A percentile compares a stretch with the other conserved stretches of the same genome.
These are phyloP conservation scores for Hesperia comma DNA, from an alignment of 2,888 invertebrate species.

Conservation along the genomic window DNA sequence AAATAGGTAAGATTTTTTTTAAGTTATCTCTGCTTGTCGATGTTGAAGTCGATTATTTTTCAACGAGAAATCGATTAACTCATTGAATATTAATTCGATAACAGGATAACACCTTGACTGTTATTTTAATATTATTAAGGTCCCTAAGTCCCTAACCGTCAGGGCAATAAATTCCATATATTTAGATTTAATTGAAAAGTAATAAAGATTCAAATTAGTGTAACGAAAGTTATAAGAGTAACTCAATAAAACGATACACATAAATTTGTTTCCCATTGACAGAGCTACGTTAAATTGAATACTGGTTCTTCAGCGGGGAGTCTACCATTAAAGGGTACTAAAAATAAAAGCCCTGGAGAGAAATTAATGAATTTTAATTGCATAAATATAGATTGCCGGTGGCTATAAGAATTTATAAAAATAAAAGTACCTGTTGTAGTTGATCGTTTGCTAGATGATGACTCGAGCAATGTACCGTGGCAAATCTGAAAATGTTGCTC, in stretches of 20 bases:
- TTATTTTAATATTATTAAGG: conserved; percentile 6
- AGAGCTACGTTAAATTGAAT: conserved; percentile 35
- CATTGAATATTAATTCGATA: not conserved
- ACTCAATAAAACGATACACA: conserved; percentile 32
- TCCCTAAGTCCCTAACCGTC: not conserved
- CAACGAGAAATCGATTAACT: too few relatives aligned
- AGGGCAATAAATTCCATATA: conserved; percentile 17
- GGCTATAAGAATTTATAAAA: conserved; percentile 24
- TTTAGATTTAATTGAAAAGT: conserved; percentile 32
- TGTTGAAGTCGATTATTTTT: too few relatives aligned
- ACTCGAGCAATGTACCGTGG: conserved; percentile 32
- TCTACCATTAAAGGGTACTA: conserved; percentile 53
- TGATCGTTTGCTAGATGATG: conserved; percentile 30
- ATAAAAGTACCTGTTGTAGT: conserved; percentile 35
- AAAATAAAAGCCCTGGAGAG: conserved; percentile 61
- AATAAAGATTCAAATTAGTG: conserved; percentile 31
- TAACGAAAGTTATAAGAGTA: conserved; percentile 30
- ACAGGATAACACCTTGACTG: not conserved
- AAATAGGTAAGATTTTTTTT: too few relatives aligned
- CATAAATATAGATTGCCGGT: conserved; percentile 43
- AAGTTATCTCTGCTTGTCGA: too few relatives aligned
- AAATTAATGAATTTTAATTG: conserved; percentile 74
- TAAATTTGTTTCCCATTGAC: conserved; percentile 34
- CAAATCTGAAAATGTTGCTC: conserved; percentile 29
- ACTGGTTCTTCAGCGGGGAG: conserved; percentile 40